These are phyloP conservation scores for Noctilio leporinus DNA, from an alignment of 2,113 vertebrate genomes.

Conservation along the genomic window DNA sequence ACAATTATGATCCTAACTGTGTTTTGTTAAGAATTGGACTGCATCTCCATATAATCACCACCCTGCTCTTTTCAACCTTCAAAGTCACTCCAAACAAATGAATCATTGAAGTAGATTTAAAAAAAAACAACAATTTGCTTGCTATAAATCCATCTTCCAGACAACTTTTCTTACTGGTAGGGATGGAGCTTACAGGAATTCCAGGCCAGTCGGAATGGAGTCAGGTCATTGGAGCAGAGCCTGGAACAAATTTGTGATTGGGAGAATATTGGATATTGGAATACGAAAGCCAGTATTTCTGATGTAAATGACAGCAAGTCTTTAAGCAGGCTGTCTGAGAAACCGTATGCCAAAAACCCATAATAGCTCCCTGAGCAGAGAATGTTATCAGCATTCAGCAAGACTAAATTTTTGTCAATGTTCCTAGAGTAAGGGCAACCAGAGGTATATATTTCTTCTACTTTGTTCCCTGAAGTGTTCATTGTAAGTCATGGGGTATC, in stretches of 20 bases:
- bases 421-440: not conserved
- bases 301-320: not conserved
- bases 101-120: not conserved
- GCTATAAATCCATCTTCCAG: not conserved
- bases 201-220: not conserved
- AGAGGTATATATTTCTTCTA: not conserved
- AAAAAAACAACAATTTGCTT: not conserved
- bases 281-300: not conserved
- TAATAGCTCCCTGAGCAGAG: not conserved
- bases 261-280: not conserved
- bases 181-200: not conserved
- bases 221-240: not conserved
- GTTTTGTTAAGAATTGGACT: not conserved
- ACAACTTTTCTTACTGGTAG: not conserved
- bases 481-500: not conserved
- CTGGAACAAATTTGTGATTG: not conserved
- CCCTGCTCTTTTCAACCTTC: not conserved
- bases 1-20: not conserved
- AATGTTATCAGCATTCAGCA: not conserved
- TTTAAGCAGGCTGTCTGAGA: not conserved
- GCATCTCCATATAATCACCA: not conserved
- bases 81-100: not conserved
- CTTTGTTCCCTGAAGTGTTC: not conserved
- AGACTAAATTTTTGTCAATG: not conserved
- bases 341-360: not conserved